Conservation (phyloP, 2,113 vertebrate genomes). For the Catharus bicknelli region DNA sequence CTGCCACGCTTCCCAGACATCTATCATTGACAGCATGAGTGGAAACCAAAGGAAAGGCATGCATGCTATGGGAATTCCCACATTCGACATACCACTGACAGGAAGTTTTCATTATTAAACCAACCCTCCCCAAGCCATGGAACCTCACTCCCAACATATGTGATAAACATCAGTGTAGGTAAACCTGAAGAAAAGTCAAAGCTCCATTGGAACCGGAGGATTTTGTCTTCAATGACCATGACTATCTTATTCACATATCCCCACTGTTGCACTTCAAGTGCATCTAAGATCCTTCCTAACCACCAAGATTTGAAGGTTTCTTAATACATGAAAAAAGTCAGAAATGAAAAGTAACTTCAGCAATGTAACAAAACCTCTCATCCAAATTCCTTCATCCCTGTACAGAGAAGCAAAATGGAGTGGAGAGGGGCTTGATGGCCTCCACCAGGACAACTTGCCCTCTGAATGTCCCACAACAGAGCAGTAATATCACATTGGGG, state of each 20-base stretch:
- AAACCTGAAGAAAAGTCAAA: background rate
- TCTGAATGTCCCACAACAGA: background rate
- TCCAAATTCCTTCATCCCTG: background rate
- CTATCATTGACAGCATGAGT: conserved; percentile 64
- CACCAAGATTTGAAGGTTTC: background rate
- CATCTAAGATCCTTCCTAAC: background rate
- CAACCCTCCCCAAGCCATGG: background rate
- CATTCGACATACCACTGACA: background rate
- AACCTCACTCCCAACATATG: background rate
- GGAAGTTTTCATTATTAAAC: background rate
- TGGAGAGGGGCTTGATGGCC: background rate
- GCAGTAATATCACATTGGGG: rapidly evolving
- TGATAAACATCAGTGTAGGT: background rate
- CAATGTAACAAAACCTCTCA: background rate
- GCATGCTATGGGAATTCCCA: background rate
- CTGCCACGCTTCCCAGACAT: conserved; percentile 69
- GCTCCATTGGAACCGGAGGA: background rate
- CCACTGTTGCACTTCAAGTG: background rate
- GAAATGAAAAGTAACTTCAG: background rate
- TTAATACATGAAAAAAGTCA: background rate
- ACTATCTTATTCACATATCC: background rate
- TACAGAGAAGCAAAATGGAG: background rate
- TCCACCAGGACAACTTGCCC: background rate
- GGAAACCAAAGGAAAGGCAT: conserved; percentile 22
- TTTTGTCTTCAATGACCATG: background rate